phyloP scores from a whole-genome alignment of 1,140 invertebrate species.

The Grapholita molesta region DNA sequence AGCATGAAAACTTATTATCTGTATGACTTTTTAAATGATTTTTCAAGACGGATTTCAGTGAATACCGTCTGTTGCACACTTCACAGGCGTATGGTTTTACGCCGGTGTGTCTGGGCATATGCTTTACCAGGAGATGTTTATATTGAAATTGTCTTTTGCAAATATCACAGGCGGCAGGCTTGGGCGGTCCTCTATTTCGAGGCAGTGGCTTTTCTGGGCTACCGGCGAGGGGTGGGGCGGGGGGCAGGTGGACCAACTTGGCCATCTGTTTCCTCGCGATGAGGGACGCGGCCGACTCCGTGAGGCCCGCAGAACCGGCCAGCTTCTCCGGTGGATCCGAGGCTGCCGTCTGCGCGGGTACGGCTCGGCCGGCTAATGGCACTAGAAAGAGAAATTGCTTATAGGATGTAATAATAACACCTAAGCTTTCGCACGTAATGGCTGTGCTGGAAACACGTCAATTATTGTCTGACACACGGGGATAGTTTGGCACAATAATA shows the following conservation, averaged over 20 bases:
- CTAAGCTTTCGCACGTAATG: not conserved
- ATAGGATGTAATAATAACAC: not conserved
- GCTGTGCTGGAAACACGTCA: no score
- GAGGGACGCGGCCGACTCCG: not conserved
- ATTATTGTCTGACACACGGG: no score
- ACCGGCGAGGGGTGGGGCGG: not conserved
- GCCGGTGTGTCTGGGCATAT: slow-evolving; percentile 71
- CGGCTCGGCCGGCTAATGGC: not conserved
- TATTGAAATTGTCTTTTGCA: not conserved
- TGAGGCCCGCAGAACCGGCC: not conserved
- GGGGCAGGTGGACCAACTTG: not conserved
- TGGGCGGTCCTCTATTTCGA: not conserved
- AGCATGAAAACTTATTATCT: not conserved
- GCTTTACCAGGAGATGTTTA: not conserved
- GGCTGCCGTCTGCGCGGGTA: not conserved
- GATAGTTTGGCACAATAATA: no score
- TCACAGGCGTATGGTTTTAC: slow-evolving; percentile 53
- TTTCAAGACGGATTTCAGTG: not conserved
- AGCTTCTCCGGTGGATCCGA: not conserved
- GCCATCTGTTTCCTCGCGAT: not conserved
- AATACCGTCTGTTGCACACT: slow-evolving; percentile 72
- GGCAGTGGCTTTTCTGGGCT: not conserved
- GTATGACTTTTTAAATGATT: not conserved
- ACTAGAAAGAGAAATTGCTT: not conserved
- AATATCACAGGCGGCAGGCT: not conserved